A percentile compares a stretch with the other conserved stretches of the same genome.
Evolutionary conservation across 2,888 invertebrate species (phyloP).

Genomic region (Cerceris rybyensis): DNA sequence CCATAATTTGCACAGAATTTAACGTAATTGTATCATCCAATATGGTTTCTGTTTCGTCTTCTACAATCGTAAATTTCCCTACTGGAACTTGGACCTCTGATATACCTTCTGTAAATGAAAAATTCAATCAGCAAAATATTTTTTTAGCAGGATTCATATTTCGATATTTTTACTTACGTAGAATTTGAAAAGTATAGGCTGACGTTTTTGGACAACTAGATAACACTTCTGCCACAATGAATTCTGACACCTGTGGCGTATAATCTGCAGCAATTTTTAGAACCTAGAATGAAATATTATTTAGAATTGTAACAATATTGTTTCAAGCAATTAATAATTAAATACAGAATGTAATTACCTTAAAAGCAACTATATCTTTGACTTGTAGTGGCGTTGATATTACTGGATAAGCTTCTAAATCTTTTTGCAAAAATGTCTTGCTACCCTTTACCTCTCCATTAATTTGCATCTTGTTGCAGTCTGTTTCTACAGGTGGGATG

Average conservation of each 20-base stretch:
- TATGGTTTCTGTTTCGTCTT: constrained; percentile 53
- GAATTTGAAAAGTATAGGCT: constrained; percentile 68
- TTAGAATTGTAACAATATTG: not conserved
- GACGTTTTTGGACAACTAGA: constrained; percentile 49
- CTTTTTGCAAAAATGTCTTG: not conserved
- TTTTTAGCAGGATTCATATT: not conserved
- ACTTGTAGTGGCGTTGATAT: constrained; percentile 39
- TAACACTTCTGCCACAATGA: constrained; percentile 76
- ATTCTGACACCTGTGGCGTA: constrained; percentile 79
- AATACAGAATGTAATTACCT: constrained; percentile 46
- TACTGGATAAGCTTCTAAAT: constrained; percentile 33
- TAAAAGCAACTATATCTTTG: constrained; percentile 66
- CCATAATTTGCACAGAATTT: constrained; percentile 62
- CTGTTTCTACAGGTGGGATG: not conserved
- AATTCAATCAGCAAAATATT: not conserved
- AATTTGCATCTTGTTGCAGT: not conserved
- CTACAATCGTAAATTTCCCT: constrained; percentile 78
- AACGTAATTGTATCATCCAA: constrained; percentile 45
- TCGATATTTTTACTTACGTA: constrained; percentile 59
- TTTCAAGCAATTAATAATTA: constrained; percentile 18
- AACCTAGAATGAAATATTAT: constrained; percentile 70
- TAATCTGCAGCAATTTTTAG: constrained; percentile 79
- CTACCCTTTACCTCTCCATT: not conserved
- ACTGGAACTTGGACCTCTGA: constrained; percentile 74
- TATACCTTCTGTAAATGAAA: constrained; percentile 73